These are phyloP conservation scores for Chymomyza procnemis DNA, from an alignment of 2,888 invertebrate genomes.

Conservation along the genomic window DNA sequence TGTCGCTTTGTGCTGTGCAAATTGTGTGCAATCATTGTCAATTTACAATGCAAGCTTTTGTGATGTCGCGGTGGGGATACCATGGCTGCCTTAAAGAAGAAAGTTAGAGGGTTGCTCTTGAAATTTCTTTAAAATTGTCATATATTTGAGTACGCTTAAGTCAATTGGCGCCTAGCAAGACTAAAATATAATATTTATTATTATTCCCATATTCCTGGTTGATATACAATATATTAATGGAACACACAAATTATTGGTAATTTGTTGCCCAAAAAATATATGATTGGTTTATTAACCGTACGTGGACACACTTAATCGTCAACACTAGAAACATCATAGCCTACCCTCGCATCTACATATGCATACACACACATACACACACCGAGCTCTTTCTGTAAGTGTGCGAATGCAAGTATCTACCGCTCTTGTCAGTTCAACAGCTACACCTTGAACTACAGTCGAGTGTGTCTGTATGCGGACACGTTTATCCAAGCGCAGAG, in stretches of 20 bases:
- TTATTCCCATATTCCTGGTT: too few species aligned
- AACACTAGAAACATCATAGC: too few species aligned
- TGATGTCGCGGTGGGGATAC: background rate
- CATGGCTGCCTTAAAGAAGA: background rate
- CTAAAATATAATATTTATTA: too few species aligned
- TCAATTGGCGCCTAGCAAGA: too few species aligned
- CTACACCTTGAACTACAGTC: constrained; percentile 64
- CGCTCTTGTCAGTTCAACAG: constrained; percentile 34
- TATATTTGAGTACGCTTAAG: too few species aligned
- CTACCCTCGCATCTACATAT: background rate
- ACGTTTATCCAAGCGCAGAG: constrained; percentile 54
- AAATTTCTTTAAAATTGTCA: too few species aligned
- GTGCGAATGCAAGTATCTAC: constrained; percentile 8
- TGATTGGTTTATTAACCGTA: too few species aligned
- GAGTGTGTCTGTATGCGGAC: constrained; percentile 1
- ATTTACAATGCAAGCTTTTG: constrained; percentile 54
- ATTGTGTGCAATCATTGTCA: constrained; percentile 72
- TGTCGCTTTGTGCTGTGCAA: constrained; percentile 53
- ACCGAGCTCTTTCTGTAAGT: background rate
- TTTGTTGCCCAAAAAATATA: too few species aligned
- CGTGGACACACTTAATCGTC: too few species aligned
- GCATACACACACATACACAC: too few species aligned
- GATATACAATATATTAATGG: too few species aligned
- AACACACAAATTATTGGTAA: too few species aligned
- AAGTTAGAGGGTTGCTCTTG: background rate